These are phyloP conservation scores for Thomomys bottae DNA, from an alignment of 2,113 vertebrate genomes.

Conservation along the genomic window DNA sequence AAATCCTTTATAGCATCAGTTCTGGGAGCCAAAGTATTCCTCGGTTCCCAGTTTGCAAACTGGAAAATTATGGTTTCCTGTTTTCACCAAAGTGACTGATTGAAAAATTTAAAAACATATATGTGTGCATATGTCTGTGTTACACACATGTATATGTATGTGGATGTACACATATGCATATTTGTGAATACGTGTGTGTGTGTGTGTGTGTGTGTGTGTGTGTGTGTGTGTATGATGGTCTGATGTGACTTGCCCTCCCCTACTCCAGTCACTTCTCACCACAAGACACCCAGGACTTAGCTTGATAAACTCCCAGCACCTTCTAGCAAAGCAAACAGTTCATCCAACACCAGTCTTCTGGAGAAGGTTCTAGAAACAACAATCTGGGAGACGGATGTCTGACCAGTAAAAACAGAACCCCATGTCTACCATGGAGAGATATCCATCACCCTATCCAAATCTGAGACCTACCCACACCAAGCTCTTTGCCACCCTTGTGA, in stretches of 20 bases:
- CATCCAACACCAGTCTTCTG: background rate
- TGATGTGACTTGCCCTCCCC: background rate
- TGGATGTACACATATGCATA: too few relatives aligned
- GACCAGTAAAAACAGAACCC: background rate
- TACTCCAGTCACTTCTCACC: background rate
- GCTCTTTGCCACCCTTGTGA: background rate
- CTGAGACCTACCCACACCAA: background rate
- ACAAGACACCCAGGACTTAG: background rate
- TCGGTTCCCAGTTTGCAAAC: background rate
- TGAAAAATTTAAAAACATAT: slow-evolving; percentile 11
- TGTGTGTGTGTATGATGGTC: background rate
- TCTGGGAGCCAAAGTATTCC: background rate
- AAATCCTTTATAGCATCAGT: background rate
- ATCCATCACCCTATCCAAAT: background rate
- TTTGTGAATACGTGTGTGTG: too few relatives aligned
- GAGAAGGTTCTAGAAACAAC: background rate
- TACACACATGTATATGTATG: too few relatives aligned
- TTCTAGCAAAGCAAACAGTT: background rate
- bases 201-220: too few relatives aligned
- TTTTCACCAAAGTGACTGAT: background rate
- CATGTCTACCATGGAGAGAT: background rate
- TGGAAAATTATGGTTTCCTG: background rate
- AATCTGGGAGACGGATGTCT: background rate
- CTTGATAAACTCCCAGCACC: background rate
- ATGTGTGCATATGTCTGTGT: too few relatives aligned